Base-by-base conservation (phyloP, 2,888 invertebrate genomes). In the Plebejus anna region DNA sequence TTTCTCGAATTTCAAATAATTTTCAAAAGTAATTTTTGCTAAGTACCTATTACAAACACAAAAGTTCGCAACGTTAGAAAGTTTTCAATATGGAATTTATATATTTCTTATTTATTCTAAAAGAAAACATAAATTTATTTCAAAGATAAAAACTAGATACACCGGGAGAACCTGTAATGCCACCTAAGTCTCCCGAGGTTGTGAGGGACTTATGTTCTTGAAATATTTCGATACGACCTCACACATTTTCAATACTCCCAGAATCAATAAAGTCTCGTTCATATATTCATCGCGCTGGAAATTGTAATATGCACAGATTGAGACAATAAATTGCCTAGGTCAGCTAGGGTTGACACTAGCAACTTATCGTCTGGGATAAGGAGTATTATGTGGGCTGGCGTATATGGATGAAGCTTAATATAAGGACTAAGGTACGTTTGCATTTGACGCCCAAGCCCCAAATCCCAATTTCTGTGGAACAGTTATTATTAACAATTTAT, bases 321-420 rank as follows among this genome's bases (percentile, higher is more conserved):
- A 82, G 86, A 89, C 88, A 87, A 89, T 92, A 92, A 91, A 92
- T 92, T 92, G 90, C 66, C 66, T 66, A 66, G 66, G 66, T 66
- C 66, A 66, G 66, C 66, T 66, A 66, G 66, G 66, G 66, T 66
- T 66, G 66, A 66, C 66, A 66, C 13, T 32, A 16, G 36, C 5
- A 66, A 16, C 66, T 32, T 32, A 32, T 66, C 66, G 66, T 66
- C 32, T 32, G 66, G 66, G 32, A 66, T 66, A 66, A 13, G 36
- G 13, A 36, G 66, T 66, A 66, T 66, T 66, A 66, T 16, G 11
- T 16, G 5, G 16, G 66, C 32, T 28, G 28, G 28, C 22, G 28
- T 9, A 9, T 61, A 28, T 28, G 61, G 28, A 61, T 28, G 9
- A 61, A 59, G 59, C 2, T 55, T 55, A 22, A 22, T 22, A 22